Evolutionary conservation across 2,113 vertebrate genomes (phyloP).

Genomic region (Damaliscus lunatus): DNA sequence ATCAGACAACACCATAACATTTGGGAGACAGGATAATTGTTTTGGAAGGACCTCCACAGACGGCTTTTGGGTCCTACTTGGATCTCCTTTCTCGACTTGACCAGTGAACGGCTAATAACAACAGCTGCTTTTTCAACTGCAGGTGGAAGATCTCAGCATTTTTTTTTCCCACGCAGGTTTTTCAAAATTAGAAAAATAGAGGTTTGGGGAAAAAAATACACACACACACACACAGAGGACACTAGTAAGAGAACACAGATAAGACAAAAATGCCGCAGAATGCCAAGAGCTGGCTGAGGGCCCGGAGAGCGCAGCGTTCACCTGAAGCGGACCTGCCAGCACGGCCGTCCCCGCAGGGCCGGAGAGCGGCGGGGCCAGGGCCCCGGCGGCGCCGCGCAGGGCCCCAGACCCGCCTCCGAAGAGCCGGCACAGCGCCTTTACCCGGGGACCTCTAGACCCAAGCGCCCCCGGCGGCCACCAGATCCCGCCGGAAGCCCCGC

Average conservation of each 20-base stretch:
- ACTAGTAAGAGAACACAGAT: background rate
- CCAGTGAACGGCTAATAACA: background rate
- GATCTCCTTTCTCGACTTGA: background rate
- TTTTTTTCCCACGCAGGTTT: background rate
- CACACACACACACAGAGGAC: background rate
- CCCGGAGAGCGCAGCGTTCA: background rate
- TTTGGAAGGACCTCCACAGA: background rate
- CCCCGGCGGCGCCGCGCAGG: background rate
- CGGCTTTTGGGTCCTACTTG: background rate
- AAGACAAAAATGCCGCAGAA: background rate
- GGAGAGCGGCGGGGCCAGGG: background rate
- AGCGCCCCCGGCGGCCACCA: rapidly evolving
- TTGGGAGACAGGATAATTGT: background rate
- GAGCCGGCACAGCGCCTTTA: rapidly evolving
- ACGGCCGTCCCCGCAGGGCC: background rate
- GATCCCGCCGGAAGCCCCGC: background rate
- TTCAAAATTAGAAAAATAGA: background rate
- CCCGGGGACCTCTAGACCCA: rapidly evolving
- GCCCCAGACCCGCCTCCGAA: too few species aligned
- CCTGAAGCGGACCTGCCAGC: background rate
- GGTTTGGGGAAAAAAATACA: background rate
- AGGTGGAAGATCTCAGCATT: background rate
- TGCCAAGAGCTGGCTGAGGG: rapidly evolving
- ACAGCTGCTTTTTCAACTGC: background rate
- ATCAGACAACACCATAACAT: background rate